A percentile compares a stretch with the other conserved stretches of the same genome.
phyloP scores from a whole-genome alignment of 2,113 vertebrate species.

The Halcyon malimbica region DNA sequence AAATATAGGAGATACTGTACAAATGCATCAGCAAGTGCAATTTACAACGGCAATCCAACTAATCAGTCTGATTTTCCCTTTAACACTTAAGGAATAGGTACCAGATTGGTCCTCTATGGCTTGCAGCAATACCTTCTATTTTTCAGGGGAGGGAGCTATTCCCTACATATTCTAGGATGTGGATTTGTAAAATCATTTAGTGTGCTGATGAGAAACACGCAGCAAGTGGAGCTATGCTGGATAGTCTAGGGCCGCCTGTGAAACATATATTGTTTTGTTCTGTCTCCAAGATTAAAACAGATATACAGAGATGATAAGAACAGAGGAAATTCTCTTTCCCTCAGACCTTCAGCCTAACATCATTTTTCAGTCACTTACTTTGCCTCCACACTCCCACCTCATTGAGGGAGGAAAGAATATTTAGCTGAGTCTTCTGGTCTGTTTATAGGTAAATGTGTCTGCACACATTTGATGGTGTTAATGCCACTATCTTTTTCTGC shows the following conservation, averaged over 20 bases:
- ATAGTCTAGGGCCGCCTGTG: not conserved
- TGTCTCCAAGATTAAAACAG: not conserved
- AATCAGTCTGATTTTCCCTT: not conserved
- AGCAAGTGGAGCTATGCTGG: not conserved
- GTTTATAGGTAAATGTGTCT: not conserved
- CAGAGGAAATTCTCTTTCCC: not conserved
- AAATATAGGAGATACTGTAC: not conserved
- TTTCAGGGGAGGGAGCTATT: slow-evolving; percentile 66
- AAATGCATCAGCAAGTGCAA: not conserved
- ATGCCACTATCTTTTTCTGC: not conserved
- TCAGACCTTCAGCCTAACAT: not conserved
- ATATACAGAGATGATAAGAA: not conserved
- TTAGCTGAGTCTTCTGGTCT: not conserved
- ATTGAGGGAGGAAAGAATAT: not conserved
- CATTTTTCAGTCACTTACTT: not conserved
- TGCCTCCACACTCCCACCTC: not conserved
- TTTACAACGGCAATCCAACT: not conserved
- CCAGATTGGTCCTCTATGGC: not conserved
- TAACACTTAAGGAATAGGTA: not conserved
- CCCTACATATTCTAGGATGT: not conserved
- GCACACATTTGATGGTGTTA: not conserved
- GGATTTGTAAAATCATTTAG: not conserved
- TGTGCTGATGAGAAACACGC: not conserved
- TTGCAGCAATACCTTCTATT: slow-evolving; percentile 4
- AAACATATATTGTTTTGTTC: not conserved